phyloP scores from a whole-genome alignment of 2,797 vertebrate genomes.

The Diglossa cyanea region DNA sequence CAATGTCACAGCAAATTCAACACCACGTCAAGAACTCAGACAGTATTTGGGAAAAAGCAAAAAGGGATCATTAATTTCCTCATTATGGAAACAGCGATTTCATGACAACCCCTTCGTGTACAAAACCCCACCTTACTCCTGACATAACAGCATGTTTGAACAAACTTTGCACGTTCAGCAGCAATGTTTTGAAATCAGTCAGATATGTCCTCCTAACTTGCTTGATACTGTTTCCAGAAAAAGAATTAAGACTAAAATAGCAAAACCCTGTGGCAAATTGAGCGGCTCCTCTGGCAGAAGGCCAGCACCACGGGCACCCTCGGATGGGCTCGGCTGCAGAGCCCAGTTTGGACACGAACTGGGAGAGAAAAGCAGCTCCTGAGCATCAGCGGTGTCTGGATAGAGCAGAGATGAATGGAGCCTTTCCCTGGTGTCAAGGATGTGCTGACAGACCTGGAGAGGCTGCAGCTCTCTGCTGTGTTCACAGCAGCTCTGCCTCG shows the following conservation, averaged over 20 bases:
- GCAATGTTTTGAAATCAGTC: neutral
- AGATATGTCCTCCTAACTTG: neutral
- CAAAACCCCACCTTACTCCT: neutral
- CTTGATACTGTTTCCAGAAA: neutral
- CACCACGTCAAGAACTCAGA: neutral
- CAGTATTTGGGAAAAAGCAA: neutral
- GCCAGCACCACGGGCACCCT: neutral
- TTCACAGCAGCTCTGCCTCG: neutral
- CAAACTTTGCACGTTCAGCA: neutral
- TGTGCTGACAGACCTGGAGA: conserved; percentile 18
- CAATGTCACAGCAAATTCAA: neutral
- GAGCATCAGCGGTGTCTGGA: accelerated
- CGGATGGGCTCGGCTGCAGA: accelerated
- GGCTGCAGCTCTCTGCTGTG: neutral
- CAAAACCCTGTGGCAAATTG: conserved; percentile 12
- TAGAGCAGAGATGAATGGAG: neutral
- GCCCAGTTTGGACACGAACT: neutral
- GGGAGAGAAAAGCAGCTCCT: neutral
- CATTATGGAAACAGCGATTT: neutral
- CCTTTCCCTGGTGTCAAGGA: neutral
- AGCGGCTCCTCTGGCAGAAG: neutral
- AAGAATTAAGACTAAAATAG: conserved; percentile 17
- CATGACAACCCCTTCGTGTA: accelerated
- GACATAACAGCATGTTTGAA: neutral
- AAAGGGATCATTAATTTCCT: neutral